Percentiles rank a stretch among this genome's conserved stretches.
Conservation (phyloP, 2,113 vertebrate species). For the Limanda limanda region DNA sequence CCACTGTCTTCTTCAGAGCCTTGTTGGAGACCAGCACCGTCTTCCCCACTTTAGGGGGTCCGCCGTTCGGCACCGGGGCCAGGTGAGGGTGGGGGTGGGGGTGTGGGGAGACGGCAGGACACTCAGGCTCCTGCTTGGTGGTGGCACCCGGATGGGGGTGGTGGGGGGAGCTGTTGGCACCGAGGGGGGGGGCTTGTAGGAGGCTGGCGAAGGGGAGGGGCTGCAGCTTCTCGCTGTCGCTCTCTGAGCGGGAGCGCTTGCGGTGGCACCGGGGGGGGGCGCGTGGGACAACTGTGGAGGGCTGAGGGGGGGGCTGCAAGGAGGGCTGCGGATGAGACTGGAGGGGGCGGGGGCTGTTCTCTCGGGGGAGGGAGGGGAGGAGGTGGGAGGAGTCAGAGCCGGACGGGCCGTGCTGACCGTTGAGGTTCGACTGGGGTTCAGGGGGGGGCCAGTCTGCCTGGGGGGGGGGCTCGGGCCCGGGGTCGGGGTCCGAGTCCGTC, state of each 20-base stretch:
- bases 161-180: slow-evolving; percentile 84
- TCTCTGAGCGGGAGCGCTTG: slow-evolving; percentile 96
- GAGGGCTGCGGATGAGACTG: slow-evolving; percentile 66
- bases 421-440: slow-evolving; percentile 84
- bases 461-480: slow-evolving; percentile 29
- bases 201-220: slow-evolving; percentile 96
- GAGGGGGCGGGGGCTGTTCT: slow-evolving; percentile 84
- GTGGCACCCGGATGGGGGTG: slow-evolving; percentile 83
- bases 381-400: slow-evolving; percentile 79
- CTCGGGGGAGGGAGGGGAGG: slow-evolving; percentile 86
- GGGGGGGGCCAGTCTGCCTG: slow-evolving; percentile 84
- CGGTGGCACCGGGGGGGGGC: slow-evolving; percentile 89
- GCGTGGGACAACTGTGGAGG: slow-evolving; percentile 86
- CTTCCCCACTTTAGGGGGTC: slow-evolving; percentile 93
- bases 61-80: slow-evolving; percentile 93
- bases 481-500: slow-evolving; percentile 83
- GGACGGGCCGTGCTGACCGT: slow-evolving; percentile 82
- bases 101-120: slow-evolving; percentile 74
- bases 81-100: slow-evolving; percentile 88
- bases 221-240: slow-evolving; percentile 96
- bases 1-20: slow-evolving; percentile 92
- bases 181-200: slow-evolving; percentile 86
- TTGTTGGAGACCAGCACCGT: slow-evolving; percentile 91
- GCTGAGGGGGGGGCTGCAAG: slow-evolving; percentile 83
- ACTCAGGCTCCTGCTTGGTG: slow-evolving; percentile 89